These are phyloP conservation scores for Gerris buenoi DNA, from an alignment of 1,140 invertebrate species.

Conservation along the genomic window DNA sequence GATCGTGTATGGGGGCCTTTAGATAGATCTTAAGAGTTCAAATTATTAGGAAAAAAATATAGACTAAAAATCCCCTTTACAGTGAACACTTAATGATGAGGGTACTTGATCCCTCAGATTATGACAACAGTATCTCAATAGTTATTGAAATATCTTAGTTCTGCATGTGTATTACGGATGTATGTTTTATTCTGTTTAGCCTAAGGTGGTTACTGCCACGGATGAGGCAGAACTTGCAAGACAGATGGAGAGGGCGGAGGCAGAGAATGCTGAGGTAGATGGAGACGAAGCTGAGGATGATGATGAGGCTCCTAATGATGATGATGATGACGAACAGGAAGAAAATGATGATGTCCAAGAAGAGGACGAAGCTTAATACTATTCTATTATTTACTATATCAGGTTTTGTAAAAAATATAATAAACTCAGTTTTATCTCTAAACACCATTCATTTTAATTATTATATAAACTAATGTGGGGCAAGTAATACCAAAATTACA, in stretches of 20 bases:
- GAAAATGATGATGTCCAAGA: slow-evolving; percentile 22
- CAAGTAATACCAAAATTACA: no score
- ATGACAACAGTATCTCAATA: no score
- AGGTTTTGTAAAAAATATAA: not conserved
- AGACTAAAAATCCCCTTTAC: no score
- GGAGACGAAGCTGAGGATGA: slow-evolving; percentile 77
- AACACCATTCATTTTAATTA: no score
- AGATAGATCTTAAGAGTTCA: no score
- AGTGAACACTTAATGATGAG: not conserved
- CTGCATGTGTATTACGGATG: not conserved
- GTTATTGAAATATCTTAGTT: not conserved
- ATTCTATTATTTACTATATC: not conserved
- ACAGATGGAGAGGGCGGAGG: slow-evolving; percentile 84
- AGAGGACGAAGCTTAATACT: not conserved
- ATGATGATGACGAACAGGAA: slow-evolving; percentile 32
- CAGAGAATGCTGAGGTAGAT: slow-evolving; percentile 85
- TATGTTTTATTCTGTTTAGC: slow-evolving; percentile 39
- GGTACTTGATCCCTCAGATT: no score
- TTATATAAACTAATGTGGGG: no score
- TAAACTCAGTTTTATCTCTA: not conserved
- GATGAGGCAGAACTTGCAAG: slow-evolving; percentile 90
- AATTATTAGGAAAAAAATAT: no score
- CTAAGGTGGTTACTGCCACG: slow-evolving; percentile 93
- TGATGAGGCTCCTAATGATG: slow-evolving; percentile 41
- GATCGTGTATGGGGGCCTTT: no score